Percentiles rank a stretch among this genome's conserved stretches.
Evolutionary conservation across 1,140 invertebrate genomes (phyloP).

Genomic region (Drosophila arawakana): DNA sequence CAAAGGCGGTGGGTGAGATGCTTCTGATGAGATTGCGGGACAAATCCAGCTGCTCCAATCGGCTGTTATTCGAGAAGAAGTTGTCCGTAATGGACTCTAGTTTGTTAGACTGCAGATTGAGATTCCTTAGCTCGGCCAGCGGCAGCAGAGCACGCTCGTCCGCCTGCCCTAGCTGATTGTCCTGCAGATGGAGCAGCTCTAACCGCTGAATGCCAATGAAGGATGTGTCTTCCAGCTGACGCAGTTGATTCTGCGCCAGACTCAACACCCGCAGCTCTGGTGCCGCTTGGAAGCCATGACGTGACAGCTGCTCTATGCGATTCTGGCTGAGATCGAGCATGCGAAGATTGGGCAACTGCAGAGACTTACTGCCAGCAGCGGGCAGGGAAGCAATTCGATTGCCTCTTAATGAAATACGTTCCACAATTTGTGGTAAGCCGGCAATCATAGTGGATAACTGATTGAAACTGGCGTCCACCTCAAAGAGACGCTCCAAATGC

Average conservation of each 20-base stretch:
- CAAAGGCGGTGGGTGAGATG: conserved; percentile 88
- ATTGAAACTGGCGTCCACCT: conserved; percentile 92
- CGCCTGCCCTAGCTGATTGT: conserved; percentile 90
- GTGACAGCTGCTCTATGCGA: conserved; percentile 89
- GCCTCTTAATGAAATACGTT: conserved; percentile 90
- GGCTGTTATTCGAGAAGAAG: conserved; percentile 88
- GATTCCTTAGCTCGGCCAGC: conserved; percentile 87
- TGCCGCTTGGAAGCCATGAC: conserved; percentile 88
- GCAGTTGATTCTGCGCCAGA: conserved; percentile 91
- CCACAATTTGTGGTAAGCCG: conserved; percentile 90
- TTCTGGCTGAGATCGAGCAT: conserved; percentile 92
- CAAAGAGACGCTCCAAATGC: conserved; percentile 90
- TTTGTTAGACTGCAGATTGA: conserved; percentile 91
- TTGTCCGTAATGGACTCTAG: conserved; percentile 89
- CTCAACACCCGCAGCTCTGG: conserved; percentile 89
- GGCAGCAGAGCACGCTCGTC: conserved; percentile 89
- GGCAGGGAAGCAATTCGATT: conserved; percentile 90
- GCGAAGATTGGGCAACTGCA: conserved; percentile 89
- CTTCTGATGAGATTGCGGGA: conserved; percentile 91
- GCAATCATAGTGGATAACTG: conserved; percentile 89
- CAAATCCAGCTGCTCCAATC: conserved; percentile 89
- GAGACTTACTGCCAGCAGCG: conserved; percentile 87
- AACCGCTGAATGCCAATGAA: conserved; percentile 90
- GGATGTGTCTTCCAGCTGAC: conserved; percentile 88
- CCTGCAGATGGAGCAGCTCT: conserved; percentile 90